Conservation (phyloP, 2,113 vertebrate genomes). For the Corapipo altera region DNA sequence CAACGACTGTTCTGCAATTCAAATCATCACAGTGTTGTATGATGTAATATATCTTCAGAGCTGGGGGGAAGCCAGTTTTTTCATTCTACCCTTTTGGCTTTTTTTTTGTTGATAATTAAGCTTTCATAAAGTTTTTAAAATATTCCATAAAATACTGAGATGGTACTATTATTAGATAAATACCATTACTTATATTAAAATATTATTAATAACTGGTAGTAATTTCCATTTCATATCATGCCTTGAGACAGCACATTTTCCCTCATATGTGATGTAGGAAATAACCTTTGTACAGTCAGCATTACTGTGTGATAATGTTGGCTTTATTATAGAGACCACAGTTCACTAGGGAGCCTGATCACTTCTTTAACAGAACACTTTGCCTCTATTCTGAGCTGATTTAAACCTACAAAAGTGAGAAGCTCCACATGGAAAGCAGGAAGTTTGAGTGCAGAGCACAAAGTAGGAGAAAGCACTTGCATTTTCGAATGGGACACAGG, state of each 20-base stretch:
- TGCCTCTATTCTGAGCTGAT: background rate
- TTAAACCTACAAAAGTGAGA: background rate
- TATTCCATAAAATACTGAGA: background rate
- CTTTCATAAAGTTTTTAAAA: background rate
- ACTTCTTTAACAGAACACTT: background rate
- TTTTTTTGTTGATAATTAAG: background rate
- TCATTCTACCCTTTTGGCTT: background rate
- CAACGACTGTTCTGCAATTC: background rate
- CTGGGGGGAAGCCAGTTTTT: background rate
- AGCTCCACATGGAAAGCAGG: background rate
- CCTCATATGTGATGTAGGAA: background rate
- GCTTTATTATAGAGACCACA: background rate
- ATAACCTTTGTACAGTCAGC: background rate
- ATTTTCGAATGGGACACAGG: background rate
- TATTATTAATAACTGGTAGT: background rate
- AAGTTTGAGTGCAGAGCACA: background rate
- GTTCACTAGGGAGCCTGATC: background rate
- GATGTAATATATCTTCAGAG: background rate
- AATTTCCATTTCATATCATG: background rate
- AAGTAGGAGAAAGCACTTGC: background rate
- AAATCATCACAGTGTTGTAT: rapidly evolving
- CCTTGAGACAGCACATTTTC: background rate
- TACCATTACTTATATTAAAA: background rate
- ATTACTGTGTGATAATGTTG: background rate
- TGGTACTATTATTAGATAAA: rapidly evolving